These are phyloP conservation scores for Microplitis deprimator DNA, from an alignment of 2,888 invertebrate genomes.

Conservation along the genomic window DNA sequence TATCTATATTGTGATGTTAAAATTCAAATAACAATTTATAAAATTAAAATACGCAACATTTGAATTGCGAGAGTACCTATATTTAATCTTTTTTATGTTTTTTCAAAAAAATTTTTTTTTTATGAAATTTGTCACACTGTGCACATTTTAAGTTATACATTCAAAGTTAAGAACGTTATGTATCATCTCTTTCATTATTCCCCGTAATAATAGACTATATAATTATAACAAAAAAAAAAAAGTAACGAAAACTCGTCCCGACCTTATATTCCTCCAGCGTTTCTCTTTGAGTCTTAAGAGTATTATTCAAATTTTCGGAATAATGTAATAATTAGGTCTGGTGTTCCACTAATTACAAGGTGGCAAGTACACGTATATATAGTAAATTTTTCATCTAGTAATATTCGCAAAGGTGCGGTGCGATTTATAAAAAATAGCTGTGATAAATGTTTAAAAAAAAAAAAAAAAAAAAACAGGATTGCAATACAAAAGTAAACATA, in stretches of 20 bases:
- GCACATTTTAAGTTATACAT: not conserved
- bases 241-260: slow-evolving; percentile 1
- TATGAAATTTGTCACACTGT: too few species aligned
- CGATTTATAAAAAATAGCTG: slow-evolving; percentile 11
- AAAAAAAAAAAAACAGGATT: slow-evolving; percentile 21
- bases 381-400: slow-evolving; percentile 5
- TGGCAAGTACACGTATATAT: not conserved
- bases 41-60: too few species aligned
- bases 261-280: slow-evolving; percentile 28
- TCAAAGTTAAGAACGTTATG: slow-evolving; percentile 6
- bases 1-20: too few species aligned
- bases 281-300: slow-evolving; percentile 26
- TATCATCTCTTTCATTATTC: slow-evolving; percentile 38
- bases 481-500: slow-evolving; percentile 11
- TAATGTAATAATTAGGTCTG: slow-evolving; percentile 27
- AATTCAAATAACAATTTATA: too few species aligned
- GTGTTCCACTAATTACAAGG: slow-evolving; percentile 20
- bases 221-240: slow-evolving; percentile 7
- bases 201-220: not conserved
- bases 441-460: slow-evolving; percentile 5
- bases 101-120: too few species aligned
- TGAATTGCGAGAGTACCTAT: too few species aligned
- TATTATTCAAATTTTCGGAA: slow-evolving; percentile 36
- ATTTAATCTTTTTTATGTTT: not conserved
- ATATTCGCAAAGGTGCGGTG: not conserved